A percentile compares a stretch with the other conserved stretches of the same genome.
Conservation (phyloP, 2,888 invertebrate genomes). For the Neuroscelio doddi region DNA sequence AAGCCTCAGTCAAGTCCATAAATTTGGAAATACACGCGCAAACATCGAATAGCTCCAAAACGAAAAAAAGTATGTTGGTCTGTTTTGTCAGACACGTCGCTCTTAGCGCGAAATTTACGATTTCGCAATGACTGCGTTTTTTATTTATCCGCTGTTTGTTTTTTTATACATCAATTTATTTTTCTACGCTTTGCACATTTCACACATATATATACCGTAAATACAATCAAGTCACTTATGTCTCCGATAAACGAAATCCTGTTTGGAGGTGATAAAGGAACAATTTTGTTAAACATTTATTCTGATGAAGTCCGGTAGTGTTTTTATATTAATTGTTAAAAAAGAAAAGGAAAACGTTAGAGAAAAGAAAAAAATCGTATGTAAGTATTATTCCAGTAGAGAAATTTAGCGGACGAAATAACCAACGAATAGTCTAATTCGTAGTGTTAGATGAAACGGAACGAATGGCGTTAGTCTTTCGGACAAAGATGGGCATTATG, state of each 20-base stretch:
- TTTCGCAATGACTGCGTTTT: slow-evolving; percentile 1
- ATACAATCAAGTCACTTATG: background rate
- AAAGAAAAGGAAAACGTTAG: slow-evolving; percentile 34
- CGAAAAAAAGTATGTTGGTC: slow-evolving; percentile 1
- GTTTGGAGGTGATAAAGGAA: background rate
- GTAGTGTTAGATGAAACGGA: slow-evolving; percentile 37
- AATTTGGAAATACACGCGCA: slow-evolving; percentile 15
- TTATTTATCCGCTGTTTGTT: slow-evolving; percentile 30
- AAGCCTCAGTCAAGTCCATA: slow-evolving; percentile 20
- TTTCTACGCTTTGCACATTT: slow-evolving; percentile 14
- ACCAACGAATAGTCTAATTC: slow-evolving; percentile 55
- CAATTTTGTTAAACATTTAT: no score
- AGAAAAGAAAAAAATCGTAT: slow-evolving; percentile 30
- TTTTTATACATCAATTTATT: slow-evolving; percentile 27
- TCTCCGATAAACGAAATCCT: slow-evolving; percentile 15
- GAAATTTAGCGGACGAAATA: slow-evolving; percentile 50
- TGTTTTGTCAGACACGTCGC: slow-evolving; percentile 10
- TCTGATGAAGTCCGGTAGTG: slow-evolving; percentile 38
- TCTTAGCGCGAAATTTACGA: slow-evolving; percentile 1
- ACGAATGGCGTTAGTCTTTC: slow-evolving; percentile 43
- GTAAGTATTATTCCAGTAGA: slow-evolving; percentile 41
- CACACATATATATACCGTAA: background rate
- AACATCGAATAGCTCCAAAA: background rate
- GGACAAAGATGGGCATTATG: slow-evolving; percentile 32
- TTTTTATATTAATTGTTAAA: slow-evolving; percentile 38